Conservation (phyloP, 2,113 vertebrate genomes). For the Apteryx mantelli region DNA sequence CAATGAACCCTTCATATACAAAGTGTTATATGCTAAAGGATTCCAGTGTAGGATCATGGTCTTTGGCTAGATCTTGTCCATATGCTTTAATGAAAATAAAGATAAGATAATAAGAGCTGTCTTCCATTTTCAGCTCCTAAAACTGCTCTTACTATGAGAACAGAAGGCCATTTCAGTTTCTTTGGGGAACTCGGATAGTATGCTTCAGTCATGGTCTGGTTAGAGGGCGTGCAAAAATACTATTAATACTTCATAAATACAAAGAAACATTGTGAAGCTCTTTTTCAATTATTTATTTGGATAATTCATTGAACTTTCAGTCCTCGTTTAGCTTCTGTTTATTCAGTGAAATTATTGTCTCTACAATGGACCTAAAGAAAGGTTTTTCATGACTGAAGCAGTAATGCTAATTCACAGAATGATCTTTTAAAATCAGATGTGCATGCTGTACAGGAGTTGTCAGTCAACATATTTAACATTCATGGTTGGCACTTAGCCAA, state of each 20-base stretch:
- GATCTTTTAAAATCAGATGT: conserved; percentile 8
- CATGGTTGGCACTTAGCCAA: conserved; percentile 34
- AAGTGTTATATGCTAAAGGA: neutral
- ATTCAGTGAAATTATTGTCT: neutral
- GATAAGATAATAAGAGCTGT: neutral
- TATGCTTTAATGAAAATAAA: neutral
- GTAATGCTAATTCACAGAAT: neutral
- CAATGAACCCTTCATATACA: neutral
- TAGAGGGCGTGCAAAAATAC: neutral
- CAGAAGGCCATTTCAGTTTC: neutral
- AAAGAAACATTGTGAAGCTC: neutral
- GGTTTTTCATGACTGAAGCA: neutral
- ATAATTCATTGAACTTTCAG: neutral
- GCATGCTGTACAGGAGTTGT: neutral
- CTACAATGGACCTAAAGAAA: neutral
- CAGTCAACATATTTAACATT: conserved; percentile 25
- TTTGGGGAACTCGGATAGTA: neutral
- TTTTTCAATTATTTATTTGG: neutral
- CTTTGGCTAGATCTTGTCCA: neutral
- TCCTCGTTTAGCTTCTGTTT: neutral
- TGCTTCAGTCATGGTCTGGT: neutral
- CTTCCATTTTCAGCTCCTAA: neutral
- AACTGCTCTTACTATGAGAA: neutral
- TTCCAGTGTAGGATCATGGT: neutral
- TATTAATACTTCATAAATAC: neutral